phyloP scores from a whole-genome alignment of 2,797 vertebrate genomes.

The Notolepis coatsorum region DNA sequence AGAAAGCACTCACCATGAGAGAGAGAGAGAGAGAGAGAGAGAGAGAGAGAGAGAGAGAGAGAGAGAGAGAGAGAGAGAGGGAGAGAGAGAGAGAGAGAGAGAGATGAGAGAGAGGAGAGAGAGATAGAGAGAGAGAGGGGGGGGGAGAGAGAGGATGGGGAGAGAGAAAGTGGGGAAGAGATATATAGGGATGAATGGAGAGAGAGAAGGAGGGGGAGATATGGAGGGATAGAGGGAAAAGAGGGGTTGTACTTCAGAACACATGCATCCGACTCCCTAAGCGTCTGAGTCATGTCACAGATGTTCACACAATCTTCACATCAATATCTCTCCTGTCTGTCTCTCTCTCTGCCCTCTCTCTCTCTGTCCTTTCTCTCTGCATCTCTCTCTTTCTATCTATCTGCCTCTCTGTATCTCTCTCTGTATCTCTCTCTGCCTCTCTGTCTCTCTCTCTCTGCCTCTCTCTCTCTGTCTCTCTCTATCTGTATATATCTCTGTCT shows the following conservation, averaged over 20 bases:
- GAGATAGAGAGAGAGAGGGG: constrained; percentile 2
- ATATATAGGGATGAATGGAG: constrained; percentile 16
- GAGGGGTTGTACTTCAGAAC: too few relatives aligned
- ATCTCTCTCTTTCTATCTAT: too few relatives aligned
- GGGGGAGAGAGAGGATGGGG: constrained; percentile 32
- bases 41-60: constrained; percentile 56
- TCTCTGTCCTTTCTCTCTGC: too few relatives aligned
- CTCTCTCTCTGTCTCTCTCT: too few relatives aligned
- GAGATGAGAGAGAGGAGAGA: constrained; percentile 46
- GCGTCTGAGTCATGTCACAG: constrained; percentile 66
- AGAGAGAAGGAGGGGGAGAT: constrained; percentile 22
- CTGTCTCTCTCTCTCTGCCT: too few relatives aligned
- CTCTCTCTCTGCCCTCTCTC: too few relatives aligned
- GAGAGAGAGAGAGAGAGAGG: constrained; percentile 44
- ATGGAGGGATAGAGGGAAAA: constrained; percentile 82
- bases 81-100: constrained; percentile 43
- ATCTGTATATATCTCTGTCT: too few relatives aligned
- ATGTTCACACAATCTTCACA: too few relatives aligned
- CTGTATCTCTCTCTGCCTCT: too few relatives aligned
- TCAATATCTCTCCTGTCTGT: too few relatives aligned
- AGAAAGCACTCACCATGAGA: constrained; percentile 54
- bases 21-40: constrained; percentile 60
- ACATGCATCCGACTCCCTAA: too few relatives aligned
- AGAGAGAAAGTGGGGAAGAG: constrained; percentile 26
- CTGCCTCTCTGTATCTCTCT: too few relatives aligned